phyloP scores from a whole-genome alignment of 2,113 vertebrate genomes.

The Lophura nycthemera region DNA sequence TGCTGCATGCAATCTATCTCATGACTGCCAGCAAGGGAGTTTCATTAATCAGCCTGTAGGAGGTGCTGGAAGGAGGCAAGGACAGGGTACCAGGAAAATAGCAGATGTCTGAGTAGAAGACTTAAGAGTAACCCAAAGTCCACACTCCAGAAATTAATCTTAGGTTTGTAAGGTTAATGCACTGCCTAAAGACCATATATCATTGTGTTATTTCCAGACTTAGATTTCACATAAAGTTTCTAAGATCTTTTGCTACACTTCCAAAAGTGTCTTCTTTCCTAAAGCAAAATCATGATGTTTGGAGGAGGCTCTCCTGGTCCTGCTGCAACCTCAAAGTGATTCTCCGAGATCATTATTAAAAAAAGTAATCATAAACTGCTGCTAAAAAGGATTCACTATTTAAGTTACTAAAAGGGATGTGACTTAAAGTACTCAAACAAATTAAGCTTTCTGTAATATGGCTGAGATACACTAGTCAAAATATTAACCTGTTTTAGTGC shows the following conservation, averaged over 20 bases:
- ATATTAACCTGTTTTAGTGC: not conserved
- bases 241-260: not conserved
- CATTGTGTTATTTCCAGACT: not conserved
- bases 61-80: not conserved
- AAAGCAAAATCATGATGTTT: not conserved
- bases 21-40: not conserved
- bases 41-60: conserved; percentile 47
- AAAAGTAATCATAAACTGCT: not conserved
- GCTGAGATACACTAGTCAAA: not conserved
- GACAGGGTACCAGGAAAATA: not conserved
- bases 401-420: not conserved
- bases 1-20: conserved; percentile 16
- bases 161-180: not conserved
- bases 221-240: not conserved
- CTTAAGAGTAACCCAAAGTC: not conserved
- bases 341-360: not conserved
- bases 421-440: not conserved
- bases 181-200: not conserved
- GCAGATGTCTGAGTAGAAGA: not conserved
- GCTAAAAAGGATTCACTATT: not conserved
- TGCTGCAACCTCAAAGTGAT: not conserved
- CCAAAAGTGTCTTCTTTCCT: not conserved
- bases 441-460: not conserved
- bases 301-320: not conserved
- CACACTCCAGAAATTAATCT: not conserved